Base-by-base conservation (phyloP, 2,113 vertebrate species). In the Varanus salvator region DNA sequence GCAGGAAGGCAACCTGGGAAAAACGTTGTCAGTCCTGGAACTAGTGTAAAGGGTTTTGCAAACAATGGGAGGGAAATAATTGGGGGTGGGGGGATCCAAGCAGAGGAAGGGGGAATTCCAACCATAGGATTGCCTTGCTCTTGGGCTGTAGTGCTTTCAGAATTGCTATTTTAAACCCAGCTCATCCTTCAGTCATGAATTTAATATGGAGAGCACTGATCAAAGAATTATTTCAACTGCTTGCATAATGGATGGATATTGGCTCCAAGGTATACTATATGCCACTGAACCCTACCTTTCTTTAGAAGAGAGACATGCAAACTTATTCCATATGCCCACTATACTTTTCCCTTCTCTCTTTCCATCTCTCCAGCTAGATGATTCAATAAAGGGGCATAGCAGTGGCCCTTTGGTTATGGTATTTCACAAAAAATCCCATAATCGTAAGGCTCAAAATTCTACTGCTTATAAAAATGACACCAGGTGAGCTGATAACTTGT, bases 171-270 rank as follows among this genome's bases (percentile, higher is more conserved):
- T 50, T 68, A 78, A 52, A 78, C 52, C 71, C 68, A 54, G 66
- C 69, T 50, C 52, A 64, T 27, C 23, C n/a, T 50, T 88, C 87
- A 91, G 1, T 4, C 19, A 71, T 48, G 34, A 81, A 86, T 81
- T 91, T 92, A 93, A 93, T 78, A 9, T 38, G 72, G 88, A 66
- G 54, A 91, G 31, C 83, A 93, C 89, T 93, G 90, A 94, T 91
- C 89, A 89, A 90, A 87, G 72, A 57, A 15, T 93, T 92, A 85
- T 88, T 82, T 93, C 80, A 86, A 52, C 71, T 21, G 11, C 90
- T 34, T 86, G 29, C 38, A 80, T 75, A 50, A 93, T 64, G 89
- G 23, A 38, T 52, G 60, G 34, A 85, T 81, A 93, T 93, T 93
- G 25, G 21, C 69, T 95, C 94, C 52, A 89, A 89, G 57, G 64